Evolutionary conservation across 2,888 invertebrate genomes (phyloP).

Genomic region (Corythucha ciliata): DNA sequence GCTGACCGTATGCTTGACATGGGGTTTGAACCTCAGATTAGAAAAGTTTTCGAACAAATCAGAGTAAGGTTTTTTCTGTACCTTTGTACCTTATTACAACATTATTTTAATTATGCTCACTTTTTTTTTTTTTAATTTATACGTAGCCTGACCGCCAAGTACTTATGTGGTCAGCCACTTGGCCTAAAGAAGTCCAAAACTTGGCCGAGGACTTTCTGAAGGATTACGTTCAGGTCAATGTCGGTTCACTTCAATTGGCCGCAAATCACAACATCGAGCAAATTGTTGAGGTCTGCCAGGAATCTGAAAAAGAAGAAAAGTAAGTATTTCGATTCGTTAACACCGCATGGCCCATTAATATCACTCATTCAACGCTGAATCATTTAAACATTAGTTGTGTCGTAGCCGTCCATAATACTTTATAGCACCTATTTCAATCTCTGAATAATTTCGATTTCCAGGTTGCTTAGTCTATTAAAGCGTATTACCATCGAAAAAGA

Average conservation of each 20-base stretch:
- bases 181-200: constrained; percentile 83
- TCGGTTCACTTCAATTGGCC: constrained; percentile 79
- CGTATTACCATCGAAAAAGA: constrained; percentile 55
- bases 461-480: constrained; percentile 49
- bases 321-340: constrained; percentile 21
- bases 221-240: constrained; percentile 86
- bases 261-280: constrained; percentile 96
- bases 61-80: constrained; percentile 48
- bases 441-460: constrained; percentile 31
- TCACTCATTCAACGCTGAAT: background rate
- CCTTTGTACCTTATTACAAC: background rate
- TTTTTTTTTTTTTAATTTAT: background rate
- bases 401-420: background rate
- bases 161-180: constrained; percentile 97
- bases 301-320: constrained; percentile 70
- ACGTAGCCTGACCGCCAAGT: constrained; percentile 78
- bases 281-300: constrained; percentile 84
- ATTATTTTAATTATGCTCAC: constrained; percentile 9
- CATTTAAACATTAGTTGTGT: background rate
- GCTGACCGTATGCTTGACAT: constrained; percentile 98
- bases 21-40: constrained; percentile 97
- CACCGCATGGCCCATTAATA: background rate
- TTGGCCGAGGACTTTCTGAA: constrained; percentile 83
- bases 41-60: constrained; percentile 91
- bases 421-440: constrained; percentile 9